Evolutionary conservation across 2,888 invertebrate species (phyloP).

Genomic region (Hirtodrosophila duncani): DNA sequence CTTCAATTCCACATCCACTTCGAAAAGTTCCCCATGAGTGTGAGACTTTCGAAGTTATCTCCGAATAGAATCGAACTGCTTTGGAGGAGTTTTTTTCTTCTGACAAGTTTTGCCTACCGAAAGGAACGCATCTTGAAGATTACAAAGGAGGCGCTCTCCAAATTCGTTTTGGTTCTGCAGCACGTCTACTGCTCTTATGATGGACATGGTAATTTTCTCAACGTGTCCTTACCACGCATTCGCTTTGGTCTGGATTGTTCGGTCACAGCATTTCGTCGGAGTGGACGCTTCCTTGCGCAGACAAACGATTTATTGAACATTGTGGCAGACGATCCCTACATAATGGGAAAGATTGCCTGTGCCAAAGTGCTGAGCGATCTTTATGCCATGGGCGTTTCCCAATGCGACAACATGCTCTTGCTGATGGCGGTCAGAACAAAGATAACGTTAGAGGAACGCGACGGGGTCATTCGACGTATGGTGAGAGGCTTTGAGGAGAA

Average conservation of each 20-base stretch:
- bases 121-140: constrained; percentile 97
- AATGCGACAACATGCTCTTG: constrained; percentile 97
- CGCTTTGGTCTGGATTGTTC: constrained; percentile 95
- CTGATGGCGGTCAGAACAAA: constrained; percentile 91
- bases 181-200: constrained; percentile 91
- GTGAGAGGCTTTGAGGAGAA: constrained; percentile 95
- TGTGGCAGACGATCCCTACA: constrained; percentile 93
- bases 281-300: constrained; percentile 91
- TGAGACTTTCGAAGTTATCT: too few relatives aligned
- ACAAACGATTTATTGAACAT: constrained; percentile 97
- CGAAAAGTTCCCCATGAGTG: too few relatives aligned
- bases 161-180: constrained; percentile 85
- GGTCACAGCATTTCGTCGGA: constrained; percentile 90
- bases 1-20: too few relatives aligned
- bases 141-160: constrained; percentile 92
- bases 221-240: constrained; percentile 91
- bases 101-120: constrained; percentile 95
- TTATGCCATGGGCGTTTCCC: constrained; percentile 96
- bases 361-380: constrained; percentile 95
- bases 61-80: too few relatives aligned
- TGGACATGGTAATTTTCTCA: constrained; percentile 92
- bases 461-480: constrained; percentile 92
- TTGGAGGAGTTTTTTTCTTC: constrained; percentile 93
- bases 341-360: constrained; percentile 95
- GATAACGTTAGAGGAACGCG: constrained; percentile 93